phyloP scores from a whole-genome alignment of 2,113 vertebrate species.

The Erythrocebus patas region DNA sequence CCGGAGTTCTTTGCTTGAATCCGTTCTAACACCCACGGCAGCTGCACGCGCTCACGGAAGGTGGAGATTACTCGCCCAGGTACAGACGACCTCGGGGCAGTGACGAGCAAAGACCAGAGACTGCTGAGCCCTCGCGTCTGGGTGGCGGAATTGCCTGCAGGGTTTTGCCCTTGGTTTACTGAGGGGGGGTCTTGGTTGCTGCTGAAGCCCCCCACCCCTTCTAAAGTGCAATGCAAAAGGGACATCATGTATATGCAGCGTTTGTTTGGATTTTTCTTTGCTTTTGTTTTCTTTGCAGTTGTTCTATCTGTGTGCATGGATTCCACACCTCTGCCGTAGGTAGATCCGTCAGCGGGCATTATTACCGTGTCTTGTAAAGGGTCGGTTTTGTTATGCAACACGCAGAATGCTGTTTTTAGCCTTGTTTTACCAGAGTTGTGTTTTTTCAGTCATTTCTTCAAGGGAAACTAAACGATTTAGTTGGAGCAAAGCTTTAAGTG shows the following conservation, averaged over 20 bases:
- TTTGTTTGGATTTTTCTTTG: conserved; percentile 78
- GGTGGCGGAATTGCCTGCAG: neutral
- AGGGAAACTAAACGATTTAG: conserved; percentile 81
- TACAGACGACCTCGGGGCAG: conserved; percentile 48
- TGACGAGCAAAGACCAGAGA: conserved; percentile 65
- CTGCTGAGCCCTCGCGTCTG: neutral
- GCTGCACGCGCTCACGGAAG: conserved; percentile 69
- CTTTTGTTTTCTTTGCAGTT: conserved; percentile 85
- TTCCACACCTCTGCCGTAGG: conserved; percentile 88
- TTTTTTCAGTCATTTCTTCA: conserved; percentile 80
- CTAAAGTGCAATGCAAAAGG: conserved; percentile 88
- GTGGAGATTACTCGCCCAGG: conserved; percentile 60
- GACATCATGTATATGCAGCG: conserved; percentile 88
- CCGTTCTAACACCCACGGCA: conserved; percentile 66
- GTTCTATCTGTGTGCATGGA: conserved; percentile 92
- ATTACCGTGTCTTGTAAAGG: conserved; percentile 90
- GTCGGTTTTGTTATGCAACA: conserved; percentile 87
- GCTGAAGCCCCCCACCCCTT: conserved; percentile 53
- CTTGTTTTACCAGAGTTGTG: conserved; percentile 85
- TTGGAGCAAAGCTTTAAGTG: conserved; percentile 56
- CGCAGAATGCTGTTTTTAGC: conserved; percentile 83
- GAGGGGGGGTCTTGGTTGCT: conserved; percentile 63
- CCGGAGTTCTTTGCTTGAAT: conserved; percentile 70
- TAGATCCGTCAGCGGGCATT: conserved; percentile 95
- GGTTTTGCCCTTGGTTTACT: conserved; percentile 71